Conservation (phyloP, 2,797 vertebrate genomes). For the Coccyzus lansbergi region DNA sequence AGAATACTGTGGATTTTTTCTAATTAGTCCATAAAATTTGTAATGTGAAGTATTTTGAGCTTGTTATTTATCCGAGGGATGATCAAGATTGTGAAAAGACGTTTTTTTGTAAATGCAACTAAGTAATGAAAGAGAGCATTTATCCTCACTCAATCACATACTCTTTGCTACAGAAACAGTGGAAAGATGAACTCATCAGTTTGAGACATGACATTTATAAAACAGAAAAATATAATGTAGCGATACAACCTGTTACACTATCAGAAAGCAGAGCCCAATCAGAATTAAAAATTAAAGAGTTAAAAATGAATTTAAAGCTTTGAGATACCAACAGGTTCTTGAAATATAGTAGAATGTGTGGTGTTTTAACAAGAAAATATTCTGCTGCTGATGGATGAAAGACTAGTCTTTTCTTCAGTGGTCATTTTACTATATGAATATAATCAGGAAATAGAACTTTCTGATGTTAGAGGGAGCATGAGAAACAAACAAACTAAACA, state of each 20-base stretch:
- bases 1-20: background rate
- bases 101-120: background rate
- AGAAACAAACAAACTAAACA: background rate
- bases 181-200: background rate
- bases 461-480: background rate
- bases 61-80: background rate
- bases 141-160: background rate
- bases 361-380: background rate
- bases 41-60: background rate
- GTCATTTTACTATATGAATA: accelerated
- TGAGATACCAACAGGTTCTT: background rate
- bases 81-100: background rate
- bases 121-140: background rate
- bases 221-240: background rate
- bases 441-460: background rate
- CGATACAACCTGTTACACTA: background rate
- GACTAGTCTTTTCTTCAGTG: background rate
- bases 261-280: background rate
- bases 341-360: background rate
- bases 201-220: conserved; percentile 8
- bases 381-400: background rate
- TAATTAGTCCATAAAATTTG: background rate
- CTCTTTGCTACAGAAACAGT: background rate
- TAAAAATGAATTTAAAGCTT: background rate
- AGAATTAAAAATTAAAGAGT: conserved; percentile 11